Conservation (phyloP, 2,113 vertebrate species). For the Odocoileus virginianus region DNA sequence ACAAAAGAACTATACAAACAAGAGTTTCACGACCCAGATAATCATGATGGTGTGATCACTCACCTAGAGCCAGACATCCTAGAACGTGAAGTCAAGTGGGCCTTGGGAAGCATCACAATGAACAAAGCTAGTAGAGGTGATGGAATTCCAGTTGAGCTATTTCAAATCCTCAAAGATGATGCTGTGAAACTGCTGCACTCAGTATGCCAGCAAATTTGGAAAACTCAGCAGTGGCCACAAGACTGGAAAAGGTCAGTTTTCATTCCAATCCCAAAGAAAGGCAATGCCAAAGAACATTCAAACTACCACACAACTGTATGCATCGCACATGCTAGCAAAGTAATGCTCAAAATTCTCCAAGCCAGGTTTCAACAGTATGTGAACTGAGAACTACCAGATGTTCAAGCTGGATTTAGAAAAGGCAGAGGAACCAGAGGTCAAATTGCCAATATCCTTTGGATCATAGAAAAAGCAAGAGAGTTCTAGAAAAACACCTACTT, state of each 20-base stretch:
- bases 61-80: not conserved
- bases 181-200: not conserved
- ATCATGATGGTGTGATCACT: not conserved
- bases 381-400: not conserved
- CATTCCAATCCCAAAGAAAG: not conserved
- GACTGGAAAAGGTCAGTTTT: not conserved
- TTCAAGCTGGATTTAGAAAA: not conserved
- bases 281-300: not conserved
- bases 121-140: not conserved
- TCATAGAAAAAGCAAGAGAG: not conserved
- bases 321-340: not conserved
- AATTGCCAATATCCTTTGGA: not conserved
- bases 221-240: not conserved
- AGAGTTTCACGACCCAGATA: not conserved
- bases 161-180: not conserved
- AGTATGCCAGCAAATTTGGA: not conserved
- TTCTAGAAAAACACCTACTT: not conserved
- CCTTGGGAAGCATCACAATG: not conserved
- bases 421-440: not conserved
- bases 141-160: not conserved
- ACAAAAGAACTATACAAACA: not conserved
- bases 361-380: not conserved
- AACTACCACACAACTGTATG: not conserved
- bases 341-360: not conserved
- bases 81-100: not conserved